A percentile compares a stretch with the other conserved stretches of the same genome.
Evolutionary conservation across 2,797 vertebrate species (phyloP).

Genomic region (Falco novaeseelandiae): DNA sequence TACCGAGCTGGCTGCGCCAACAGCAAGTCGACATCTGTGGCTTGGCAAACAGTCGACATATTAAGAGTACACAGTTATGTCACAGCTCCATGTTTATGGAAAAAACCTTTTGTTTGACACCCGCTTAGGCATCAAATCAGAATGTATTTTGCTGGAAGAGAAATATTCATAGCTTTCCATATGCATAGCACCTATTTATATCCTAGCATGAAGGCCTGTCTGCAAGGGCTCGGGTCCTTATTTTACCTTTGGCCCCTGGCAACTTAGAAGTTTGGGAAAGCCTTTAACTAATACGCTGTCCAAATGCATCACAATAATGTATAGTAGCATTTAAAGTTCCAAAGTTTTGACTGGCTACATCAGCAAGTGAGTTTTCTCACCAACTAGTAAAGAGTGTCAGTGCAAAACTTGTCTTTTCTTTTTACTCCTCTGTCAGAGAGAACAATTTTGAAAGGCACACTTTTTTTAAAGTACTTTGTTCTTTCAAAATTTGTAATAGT

Average conservation of each 20-base stretch:
- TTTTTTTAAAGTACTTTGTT: background rate
- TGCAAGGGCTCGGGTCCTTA: background rate
- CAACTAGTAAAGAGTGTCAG: background rate
- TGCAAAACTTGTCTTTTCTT: background rate
- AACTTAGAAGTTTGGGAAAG: background rate
- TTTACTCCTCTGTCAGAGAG: background rate
- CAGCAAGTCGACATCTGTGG: background rate
- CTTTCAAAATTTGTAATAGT: background rate
- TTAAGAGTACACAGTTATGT: background rate
- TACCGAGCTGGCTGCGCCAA: background rate
- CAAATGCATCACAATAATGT: background rate
- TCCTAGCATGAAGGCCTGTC: background rate
- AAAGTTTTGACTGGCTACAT: background rate
- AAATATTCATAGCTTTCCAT: constrained; percentile 7
- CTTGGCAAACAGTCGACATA: constrained; percentile 7
- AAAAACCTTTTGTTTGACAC: constrained; percentile 40
- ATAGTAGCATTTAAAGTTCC: background rate
- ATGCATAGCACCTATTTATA: constrained; percentile 37
- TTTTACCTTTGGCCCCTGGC: background rate
- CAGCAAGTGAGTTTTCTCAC: background rate
- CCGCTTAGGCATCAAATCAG: constrained; percentile 26
- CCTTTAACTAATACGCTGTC: background rate
- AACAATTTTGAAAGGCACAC: background rate
- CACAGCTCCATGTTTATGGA: constrained; percentile 47
- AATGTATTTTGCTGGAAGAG: background rate